Evolutionary conservation across 2,888 invertebrate species (phyloP).

Genomic region (Clunio marinus): DNA sequence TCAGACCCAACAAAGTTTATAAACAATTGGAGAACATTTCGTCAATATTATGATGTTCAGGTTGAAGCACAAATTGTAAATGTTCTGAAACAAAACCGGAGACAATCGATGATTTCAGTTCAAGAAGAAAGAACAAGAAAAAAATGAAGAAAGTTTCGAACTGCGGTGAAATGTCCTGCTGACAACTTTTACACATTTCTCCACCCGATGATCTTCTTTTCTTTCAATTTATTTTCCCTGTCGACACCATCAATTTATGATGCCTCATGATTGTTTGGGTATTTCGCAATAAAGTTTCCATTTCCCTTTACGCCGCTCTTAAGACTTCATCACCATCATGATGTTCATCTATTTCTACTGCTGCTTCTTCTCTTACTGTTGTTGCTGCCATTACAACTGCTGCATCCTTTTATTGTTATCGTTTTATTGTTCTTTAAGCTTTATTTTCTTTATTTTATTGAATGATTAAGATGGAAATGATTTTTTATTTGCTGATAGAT

Average conservation of each 20-base stretch:
- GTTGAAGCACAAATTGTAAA: neutral
- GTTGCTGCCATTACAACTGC: neutral
- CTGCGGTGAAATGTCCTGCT: slow-evolving; percentile 16
- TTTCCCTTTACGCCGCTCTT: slow-evolving; percentile 12
- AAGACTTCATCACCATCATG: slow-evolving; percentile 13
- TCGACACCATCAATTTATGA: slow-evolving; percentile 35
- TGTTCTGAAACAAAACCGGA: neutral
- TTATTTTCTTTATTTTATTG: slow-evolving; percentile 12
- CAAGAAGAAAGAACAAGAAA: too few relatives aligned
- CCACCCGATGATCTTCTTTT: slow-evolving; percentile 24
- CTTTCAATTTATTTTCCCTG: slow-evolving; percentile 30
- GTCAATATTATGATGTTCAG: slow-evolving; percentile 12
- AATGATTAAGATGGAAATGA: too few relatives aligned
- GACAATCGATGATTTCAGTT: neutral
- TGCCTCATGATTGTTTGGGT: slow-evolving; percentile 12
- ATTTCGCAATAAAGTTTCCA: too few relatives aligned
- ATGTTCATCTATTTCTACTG: neutral
- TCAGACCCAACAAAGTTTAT: too few relatives aligned
- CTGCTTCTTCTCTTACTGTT: neutral
- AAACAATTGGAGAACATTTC: too few relatives aligned
- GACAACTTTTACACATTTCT: neutral
- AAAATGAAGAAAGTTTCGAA: neutral
- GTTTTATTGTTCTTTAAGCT: slow-evolving; percentile 26
- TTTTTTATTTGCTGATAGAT: too few relatives aligned
- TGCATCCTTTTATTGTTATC: slow-evolving; percentile 30